Base-by-base conservation (phyloP, 2,797 vertebrate species). In the Phyllotis vaccarum region DNA sequence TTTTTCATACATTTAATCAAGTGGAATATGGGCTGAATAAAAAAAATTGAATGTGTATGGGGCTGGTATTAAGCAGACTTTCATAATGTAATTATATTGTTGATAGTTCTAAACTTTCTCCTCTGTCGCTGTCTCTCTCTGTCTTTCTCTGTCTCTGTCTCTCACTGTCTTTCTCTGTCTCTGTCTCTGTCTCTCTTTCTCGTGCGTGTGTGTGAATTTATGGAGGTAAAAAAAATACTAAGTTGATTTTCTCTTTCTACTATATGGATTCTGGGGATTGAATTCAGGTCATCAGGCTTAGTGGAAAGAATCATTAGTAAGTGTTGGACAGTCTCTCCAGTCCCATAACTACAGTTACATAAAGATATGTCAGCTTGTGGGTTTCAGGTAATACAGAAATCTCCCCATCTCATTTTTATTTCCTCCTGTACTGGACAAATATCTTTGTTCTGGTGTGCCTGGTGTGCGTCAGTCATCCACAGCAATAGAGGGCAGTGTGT, bases 41-140 rank as follows among this genome's bases (percentile, higher is more conserved):
- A 94, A 31, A 16, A 92, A 49, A 95, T 2, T 60, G 19, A 89
- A 96, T 85, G 43, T 80, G 24, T 81, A 19, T 92, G 31, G 90
- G 83, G 86, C 43, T 40, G 60, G 43, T 74, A 89, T 31, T 70
- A 94, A 58, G 68, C 62, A 94, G 46, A n/a, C 11, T 89, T 92
- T 88, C 66, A 66, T 64, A 81, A 90, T 92, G 13, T 10, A 76
- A 90, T 80, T 75, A 58, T 43, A 46, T 75, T 81, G 46, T 40
- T 34, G 49, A 8, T 21, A 24, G 21, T 80, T 80, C 37, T 56
- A 52, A 78, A 34, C 49, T 64, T 64, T 54, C 31, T 31, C 14
- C 22, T 62, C 60, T 11, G 8, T 62, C 24, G 0, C 60, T 62
- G 24, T 1, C 60, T 62, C 22, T 24, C 24, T 62, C 10, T 2